Evolutionary conservation across 2,888 invertebrate species (phyloP), one percentile per base, ranked within the genome.

Genomic region (Lasius platythorax): DNA sequence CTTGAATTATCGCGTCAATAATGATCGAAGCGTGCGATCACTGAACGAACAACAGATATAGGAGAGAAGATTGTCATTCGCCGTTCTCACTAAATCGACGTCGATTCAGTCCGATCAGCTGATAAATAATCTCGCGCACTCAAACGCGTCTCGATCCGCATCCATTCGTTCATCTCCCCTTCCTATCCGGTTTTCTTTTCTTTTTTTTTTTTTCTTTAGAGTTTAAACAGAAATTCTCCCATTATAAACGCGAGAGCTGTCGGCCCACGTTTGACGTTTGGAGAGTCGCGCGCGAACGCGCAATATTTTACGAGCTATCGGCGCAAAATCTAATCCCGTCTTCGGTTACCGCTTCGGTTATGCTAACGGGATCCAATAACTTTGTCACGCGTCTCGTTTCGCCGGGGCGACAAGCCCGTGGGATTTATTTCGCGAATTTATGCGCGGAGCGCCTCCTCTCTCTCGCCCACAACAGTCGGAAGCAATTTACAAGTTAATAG

Each of bases 401-500:
- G 84, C 85, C 78, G 33, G 63, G 85, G 58, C 88, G 89, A 85
- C 89, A 76, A 88, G 72, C 88, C 73, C 58, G 18, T 76, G 40
- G 81, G 89, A 90, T 90, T 90, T 90, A 90, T 90, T 88, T 86
- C 66, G 86, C 89, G 90, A 73, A 89, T 90, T 90, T 90, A 90
- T 90, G 90, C 90, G 85, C 72, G 85, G 61, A 64, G 84, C 53
- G 50, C 83, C 82, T 79, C 66, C 33, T 70, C 84, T 68, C 73
- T 61, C 85, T 72, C 83, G 83, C 84, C 70, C 68, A 81, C 87
- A 93, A 89, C 92, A 94, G 93, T 94, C 94, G 94, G 94, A 95
- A 95, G 94, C 94, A 95, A 95, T 95, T 95, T 95, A 95, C 94
- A 94, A 95, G 94, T 94, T 95, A 95, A 95, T 95, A 94, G 94